These are phyloP conservation scores for Atrina japonica DNA, from an alignment of 2,888 invertebrate genomes.

Conservation along the genomic window DNA sequence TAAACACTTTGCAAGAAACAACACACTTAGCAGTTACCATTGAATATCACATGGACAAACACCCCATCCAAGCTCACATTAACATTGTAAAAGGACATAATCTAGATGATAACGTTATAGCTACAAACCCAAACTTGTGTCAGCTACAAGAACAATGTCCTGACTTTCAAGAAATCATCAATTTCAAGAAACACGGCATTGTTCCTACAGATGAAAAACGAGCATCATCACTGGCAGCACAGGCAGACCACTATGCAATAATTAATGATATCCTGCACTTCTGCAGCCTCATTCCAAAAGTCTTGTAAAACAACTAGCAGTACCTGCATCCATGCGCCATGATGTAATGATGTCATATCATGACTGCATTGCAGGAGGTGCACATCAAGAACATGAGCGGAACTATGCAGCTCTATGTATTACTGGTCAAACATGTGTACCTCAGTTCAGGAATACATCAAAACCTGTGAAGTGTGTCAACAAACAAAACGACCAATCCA, in stretches of 20 bases:
- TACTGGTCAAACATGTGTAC: conserved; percentile 16
- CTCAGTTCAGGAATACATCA: not conserved
- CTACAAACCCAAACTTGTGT: not conserved
- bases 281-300: not conserved
- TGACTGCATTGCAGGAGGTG: too few species aligned
- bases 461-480: conserved; percentile 16
- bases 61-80: not conserved
- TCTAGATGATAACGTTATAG: not conserved
- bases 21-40: not conserved
- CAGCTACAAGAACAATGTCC: not conserved
- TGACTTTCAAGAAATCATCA: not conserved
- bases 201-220: conserved; percentile 1
- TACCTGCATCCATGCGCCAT: conserved; percentile 38
- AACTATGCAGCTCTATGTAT: conserved; percentile 8
- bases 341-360: conserved; percentile 1
- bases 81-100: not conserved
- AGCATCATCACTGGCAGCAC: not conserved
- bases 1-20: not conserved
- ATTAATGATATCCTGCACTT: conserved; percentile 2
- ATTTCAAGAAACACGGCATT: not conserved
- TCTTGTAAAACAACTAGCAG: conserved; percentile 30
- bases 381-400: not conserved
- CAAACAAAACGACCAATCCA: not conserved
- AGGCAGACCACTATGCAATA: conserved; percentile 14
- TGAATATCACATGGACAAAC: not conserved